Percentiles rank a stretch among this genome's conserved stretches.
phyloP scores from a whole-genome alignment of 2,797 vertebrate species.

The Halcyon chelicuti region DNA sequence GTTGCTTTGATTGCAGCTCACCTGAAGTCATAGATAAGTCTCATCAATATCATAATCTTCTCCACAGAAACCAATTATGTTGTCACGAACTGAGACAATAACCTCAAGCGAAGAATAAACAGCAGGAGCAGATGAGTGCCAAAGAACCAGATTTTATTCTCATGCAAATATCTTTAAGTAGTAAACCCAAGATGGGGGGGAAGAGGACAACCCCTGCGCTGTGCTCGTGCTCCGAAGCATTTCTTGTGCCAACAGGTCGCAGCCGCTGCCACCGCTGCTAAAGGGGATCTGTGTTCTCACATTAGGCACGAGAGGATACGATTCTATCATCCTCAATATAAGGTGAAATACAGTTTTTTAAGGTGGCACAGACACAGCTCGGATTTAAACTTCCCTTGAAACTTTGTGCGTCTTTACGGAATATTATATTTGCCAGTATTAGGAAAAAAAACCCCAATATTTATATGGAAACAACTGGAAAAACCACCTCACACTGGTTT shows the following conservation, averaged over 20 bases:
- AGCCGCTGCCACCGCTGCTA: background rate
- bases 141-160: constrained; percentile 60
- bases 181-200: constrained; percentile 37
- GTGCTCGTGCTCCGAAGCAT: background rate
- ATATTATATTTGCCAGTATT: background rate
- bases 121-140: constrained; percentile 65
- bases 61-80: constrained; percentile 68
- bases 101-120: constrained; percentile 67
- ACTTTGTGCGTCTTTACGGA: background rate
- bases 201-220: background rate
- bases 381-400: background rate
- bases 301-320: background rate
- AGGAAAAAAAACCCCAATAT: background rate
- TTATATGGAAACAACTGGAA: background rate
- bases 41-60: constrained; percentile 70
- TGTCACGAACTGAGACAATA: constrained; percentile 71
- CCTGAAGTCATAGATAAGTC: constrained; percentile 61
- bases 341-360: background rate
- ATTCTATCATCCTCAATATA: background rate
- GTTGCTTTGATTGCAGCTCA: constrained; percentile 53
- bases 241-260: background rate
- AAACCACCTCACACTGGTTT: background rate
- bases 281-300: background rate
- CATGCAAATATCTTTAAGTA: constrained; percentile 63
- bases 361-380: background rate